Evolutionary conservation across 2,888 invertebrate species (phyloP), one percentile per base, ranked within the genome.

Genomic region (Rhaphigaster nebulosa): DNA sequence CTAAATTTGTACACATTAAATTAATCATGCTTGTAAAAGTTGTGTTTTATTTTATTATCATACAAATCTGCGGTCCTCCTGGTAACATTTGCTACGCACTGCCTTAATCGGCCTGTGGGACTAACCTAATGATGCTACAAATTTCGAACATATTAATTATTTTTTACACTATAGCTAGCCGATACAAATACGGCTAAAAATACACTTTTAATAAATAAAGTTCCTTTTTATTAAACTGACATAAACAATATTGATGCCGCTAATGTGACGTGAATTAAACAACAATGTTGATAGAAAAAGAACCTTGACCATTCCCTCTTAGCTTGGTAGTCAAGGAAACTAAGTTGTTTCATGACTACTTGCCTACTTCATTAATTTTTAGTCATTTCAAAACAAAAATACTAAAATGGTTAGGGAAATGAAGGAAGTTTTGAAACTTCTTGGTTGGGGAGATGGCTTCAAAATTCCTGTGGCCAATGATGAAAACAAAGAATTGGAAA

Each of bases 381-480:
- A 76, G 13, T 60, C n/a, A 76, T 38, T 76, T 38, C 5, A 76
- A 34, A 34, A 38, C 5, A 76, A 76, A 76, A 38, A 76, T 38
- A 38, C 76, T 1, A 91, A 88, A 80, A 91, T 91, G 92, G 91
- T 90, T 76, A 88, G 91, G 76, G 94, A 95, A 92, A 95, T 97
- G 93, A 95, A 95, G 80, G 95, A 96, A 92, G 94, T 97, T 91
- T 94, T 97, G 91, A 95, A 95, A 92, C 95, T 96, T 92, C 94
- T 97, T 91, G 97, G 97, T 5, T 97, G 97, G 96, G 95, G 95
- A 91, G 95, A 96, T 93, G 97, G 97, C 13, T 96, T 97, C 91
- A 96, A 96, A 93, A 95, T 97, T 92, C 98, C 98, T 6, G 95
- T 98, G 92, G 97, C 97, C 0, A 97, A 96, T 94, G 95, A 95